Evolutionary conservation across 1,140 invertebrate genomes (phyloP).

Genomic region (Helicoverpa zea): DNA sequence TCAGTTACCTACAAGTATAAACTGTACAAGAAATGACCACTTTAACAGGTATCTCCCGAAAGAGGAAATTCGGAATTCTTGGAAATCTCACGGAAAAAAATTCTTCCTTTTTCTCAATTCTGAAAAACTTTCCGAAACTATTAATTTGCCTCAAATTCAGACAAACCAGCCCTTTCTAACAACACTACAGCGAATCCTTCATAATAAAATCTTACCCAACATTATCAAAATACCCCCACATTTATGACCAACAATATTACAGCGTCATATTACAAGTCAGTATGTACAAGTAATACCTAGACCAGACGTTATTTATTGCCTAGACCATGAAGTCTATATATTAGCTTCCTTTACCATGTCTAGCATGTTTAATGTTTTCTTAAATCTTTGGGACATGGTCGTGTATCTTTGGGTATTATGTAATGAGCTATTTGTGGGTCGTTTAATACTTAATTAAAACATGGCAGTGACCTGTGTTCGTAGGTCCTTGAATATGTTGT

Average conservation of each 20-base stretch:
- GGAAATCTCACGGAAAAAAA: no score
- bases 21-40: no score
- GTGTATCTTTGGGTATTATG: neutral
- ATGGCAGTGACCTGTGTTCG: no score
- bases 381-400: slow-evolving; percentile 5
- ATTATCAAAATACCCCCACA: neutral
- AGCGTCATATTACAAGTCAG: slow-evolving; percentile 11
- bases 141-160: no score
- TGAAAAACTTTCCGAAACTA: no score
- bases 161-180: no score
- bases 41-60: no score
- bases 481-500: neutral
- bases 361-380: slow-evolving; percentile 19
- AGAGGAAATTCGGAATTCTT: no score
- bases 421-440: neutral
- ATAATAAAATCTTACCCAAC: neutral
- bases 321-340: slow-evolving; percentile 9
- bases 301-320: slow-evolving; percentile 27
- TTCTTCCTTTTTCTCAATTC: no score
- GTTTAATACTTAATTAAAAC: neutral
- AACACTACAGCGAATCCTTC: no score
- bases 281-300: slow-evolving; percentile 16
- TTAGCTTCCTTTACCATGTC: slow-evolving; percentile 1
- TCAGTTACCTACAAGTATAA: no score
- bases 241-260: neutral